Evolutionary conservation across 1,140 invertebrate species (phyloP).

Genomic region (Diabrotica virgifera): DNA sequence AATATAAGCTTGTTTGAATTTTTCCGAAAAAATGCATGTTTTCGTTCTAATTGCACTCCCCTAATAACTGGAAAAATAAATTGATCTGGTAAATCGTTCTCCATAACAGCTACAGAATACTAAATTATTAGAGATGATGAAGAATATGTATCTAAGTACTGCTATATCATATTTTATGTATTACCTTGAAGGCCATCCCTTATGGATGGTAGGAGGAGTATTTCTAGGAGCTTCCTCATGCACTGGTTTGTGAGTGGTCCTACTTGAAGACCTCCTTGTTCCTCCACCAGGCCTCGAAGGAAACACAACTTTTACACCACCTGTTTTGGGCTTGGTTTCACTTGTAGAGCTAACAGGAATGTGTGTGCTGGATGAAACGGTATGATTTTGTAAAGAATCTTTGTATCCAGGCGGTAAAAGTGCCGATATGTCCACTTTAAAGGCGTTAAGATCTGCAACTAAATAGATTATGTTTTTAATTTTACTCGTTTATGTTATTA

Average conservation of each 20-base stretch:
- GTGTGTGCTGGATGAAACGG: conserved; percentile 57
- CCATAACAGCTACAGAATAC: too few species aligned
- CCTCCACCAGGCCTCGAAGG: conserved; percentile 72
- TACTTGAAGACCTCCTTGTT: conserved; percentile 54
- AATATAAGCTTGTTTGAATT: too few species aligned
- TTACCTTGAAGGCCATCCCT: conserved; percentile 77
- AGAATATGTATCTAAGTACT: too few species aligned
- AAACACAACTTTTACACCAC: conserved; percentile 68
- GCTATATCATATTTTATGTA: neutral
- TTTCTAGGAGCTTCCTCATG: conserved; percentile 44
- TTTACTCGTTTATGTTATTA: neutral
- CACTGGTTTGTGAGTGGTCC: conserved; percentile 58
- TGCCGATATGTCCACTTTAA: conserved; percentile 37
- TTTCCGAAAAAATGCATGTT: too few species aligned
- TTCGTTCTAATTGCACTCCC: too few species aligned
- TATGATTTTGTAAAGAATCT: conserved; percentile 24
- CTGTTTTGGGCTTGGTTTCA: conserved; percentile 45
- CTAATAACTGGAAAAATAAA: too few species aligned
- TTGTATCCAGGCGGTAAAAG: conserved; percentile 64
- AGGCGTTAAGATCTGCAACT: conserved; percentile 16
- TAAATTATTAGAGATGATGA: too few species aligned
- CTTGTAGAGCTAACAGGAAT: conserved; percentile 30
- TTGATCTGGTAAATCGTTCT: too few species aligned
- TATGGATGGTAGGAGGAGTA: conserved; percentile 67
- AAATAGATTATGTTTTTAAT: neutral